Base-by-base conservation (phyloP, 2,888 invertebrate genomes). In the Chironomus tentans region DNA sequence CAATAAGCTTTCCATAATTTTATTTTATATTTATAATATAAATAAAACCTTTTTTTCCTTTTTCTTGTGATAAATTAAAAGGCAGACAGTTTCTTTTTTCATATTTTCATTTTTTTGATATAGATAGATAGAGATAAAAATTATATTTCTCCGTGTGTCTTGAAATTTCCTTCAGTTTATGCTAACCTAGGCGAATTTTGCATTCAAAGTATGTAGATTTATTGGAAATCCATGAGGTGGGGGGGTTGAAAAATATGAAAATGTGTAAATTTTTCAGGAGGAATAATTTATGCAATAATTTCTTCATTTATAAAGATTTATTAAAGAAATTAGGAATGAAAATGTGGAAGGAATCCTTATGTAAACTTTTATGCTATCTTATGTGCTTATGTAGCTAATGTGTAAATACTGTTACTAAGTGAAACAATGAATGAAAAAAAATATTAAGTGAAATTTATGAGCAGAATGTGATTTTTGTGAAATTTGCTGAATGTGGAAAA, bases 1-100 rank as follows among this genome's bases (percentile, higher is more conserved):
- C 74, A 62, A 65, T 74, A 74, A 74, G 62, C 62, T 68, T 74
- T 74, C 47, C 74, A 74, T 74, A 74, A 74, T 74, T 72, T 72
- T 62, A 72, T 38, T 61, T 18, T 22, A 46, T 62, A 68, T 15
- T 18, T 18, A 56, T 56, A 56, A 18, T 56, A 56, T 18, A 68
- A 68, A 68, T 38, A 74, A 74, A 18, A 61, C 72, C 72, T 56
- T 71, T 70, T 70, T 15, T 18, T 56, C 56, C 56, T n/a, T 56
- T 18, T 56, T 56, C 50, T 50, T 56, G 56, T 56, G 56, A 56
- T 56, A 56, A 56, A 56, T 56, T 56, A 56, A 56, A 56, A 56
- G 15, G 56, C 56, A 56, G 56, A 56, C 56, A 56, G 7, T n/a
- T n/a, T 56, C n/a, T 38, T 38, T 56, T 56, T 56, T 56, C 15